Evolutionary conservation across 1,140 invertebrate species (phyloP).

Genomic region (Drosophila nigromelanica): DNA sequence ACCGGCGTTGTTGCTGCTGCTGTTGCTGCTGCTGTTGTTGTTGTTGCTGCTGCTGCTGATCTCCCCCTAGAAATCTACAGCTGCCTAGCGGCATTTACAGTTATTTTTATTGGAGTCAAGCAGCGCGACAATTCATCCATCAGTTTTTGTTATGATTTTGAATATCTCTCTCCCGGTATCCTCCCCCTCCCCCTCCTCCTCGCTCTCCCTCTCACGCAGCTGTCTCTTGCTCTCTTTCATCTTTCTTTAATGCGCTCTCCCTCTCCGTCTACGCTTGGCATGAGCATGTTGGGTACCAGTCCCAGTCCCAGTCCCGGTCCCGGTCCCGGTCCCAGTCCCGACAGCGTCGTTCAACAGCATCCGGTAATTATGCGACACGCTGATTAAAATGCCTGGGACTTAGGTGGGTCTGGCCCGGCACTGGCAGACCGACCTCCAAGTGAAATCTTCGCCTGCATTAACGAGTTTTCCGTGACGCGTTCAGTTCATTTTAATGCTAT

Average conservation of each 20-base stretch:
- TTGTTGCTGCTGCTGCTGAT: slow-evolving; percentile 39
- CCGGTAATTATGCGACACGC: slow-evolving; percentile 82
- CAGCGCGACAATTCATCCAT: slow-evolving; percentile 82
- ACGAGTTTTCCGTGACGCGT: slow-evolving; percentile 79
- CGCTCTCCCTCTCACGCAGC: background rate
- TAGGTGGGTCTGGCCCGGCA: slow-evolving; percentile 64
- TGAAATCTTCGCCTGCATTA: slow-evolving; percentile 80
- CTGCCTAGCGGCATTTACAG: slow-evolving; percentile 68
- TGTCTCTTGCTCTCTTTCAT: background rate
- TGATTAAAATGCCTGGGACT: slow-evolving; percentile 78
- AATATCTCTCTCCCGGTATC: slow-evolving; percentile 35
- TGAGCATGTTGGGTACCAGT: slow-evolving; percentile 11
- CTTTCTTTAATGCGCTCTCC: slow-evolving; percentile 5
- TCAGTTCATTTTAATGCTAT: slow-evolving; percentile 35
- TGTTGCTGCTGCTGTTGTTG: slow-evolving; percentile 26
- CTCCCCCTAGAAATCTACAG: slow-evolving; percentile 68
- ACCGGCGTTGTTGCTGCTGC: slow-evolving; percentile 25
- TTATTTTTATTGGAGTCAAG: slow-evolving; percentile 82
- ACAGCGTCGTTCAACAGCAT: slow-evolving; percentile 68
- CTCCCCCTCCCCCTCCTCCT: background rate
- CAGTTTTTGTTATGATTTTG: slow-evolving; percentile 81
- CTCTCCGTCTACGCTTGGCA: slow-evolving; percentile 20
- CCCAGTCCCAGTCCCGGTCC: background rate
- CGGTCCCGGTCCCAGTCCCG: background rate
- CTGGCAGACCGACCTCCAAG: slow-evolving; percentile 57